These are phyloP conservation scores for Lophius piscatorius DNA, from an alignment of 2,113 vertebrate genomes.

Conservation along the genomic window DNA sequence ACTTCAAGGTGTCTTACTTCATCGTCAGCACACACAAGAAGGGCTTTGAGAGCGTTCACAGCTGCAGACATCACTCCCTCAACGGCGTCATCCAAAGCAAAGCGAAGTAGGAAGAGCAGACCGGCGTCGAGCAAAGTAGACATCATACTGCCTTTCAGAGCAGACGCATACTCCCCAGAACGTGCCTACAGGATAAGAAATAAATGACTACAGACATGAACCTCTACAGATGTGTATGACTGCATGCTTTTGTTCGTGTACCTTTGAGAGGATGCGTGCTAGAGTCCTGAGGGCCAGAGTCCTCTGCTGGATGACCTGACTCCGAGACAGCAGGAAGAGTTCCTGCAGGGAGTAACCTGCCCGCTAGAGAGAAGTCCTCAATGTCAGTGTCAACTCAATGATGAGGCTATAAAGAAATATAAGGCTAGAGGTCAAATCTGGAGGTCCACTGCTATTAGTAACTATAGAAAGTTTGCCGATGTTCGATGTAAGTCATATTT, in stretches of 20 bases:
- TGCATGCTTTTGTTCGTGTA: conserved; percentile 48
- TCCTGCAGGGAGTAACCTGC: conserved; percentile 98
- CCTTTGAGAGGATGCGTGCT: conserved; percentile 88
- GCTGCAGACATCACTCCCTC: conserved; percentile 89
- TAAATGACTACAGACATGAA: background rate
- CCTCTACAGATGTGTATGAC: background rate
- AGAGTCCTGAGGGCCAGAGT: conserved; percentile 88
- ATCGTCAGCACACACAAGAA: conserved; percentile 88
- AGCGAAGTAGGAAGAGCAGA: conserved; percentile 93
- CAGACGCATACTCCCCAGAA: conserved; percentile 83
- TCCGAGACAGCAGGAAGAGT: conserved; percentile 93
- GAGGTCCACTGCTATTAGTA: background rate
- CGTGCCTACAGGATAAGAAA: conserved; percentile 77
- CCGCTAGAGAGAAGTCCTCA: conserved; percentile 75
- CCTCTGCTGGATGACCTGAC: conserved; percentile 93
- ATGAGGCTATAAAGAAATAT: background rate
- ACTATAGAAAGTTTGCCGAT: background rate
- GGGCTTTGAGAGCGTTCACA: conserved; percentile 82
- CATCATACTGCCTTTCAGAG: conserved; percentile 83
- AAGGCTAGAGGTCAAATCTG: background rate
- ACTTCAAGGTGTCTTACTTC: conserved; percentile 80
- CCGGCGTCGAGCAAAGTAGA: conserved; percentile 91
- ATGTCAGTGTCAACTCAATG: conserved; percentile 7
- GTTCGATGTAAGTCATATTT: too few species aligned
- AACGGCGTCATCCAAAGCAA: conserved; percentile 89